Evolutionary conservation across 2,888 invertebrate genomes (phyloP).

Genomic region (Ypsolopha sequella): DNA sequence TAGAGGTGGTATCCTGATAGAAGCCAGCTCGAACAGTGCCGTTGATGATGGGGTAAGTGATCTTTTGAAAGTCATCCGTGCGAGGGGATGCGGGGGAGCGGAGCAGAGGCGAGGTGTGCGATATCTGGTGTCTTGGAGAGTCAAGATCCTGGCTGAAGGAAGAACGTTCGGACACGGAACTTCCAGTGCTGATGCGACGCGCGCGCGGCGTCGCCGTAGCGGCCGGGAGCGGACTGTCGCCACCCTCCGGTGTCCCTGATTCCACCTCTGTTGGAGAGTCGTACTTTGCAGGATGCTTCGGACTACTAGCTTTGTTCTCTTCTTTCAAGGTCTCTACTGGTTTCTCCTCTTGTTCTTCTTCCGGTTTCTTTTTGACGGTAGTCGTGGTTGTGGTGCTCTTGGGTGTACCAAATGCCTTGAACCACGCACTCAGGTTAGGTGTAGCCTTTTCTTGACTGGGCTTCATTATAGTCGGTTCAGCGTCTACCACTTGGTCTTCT

Average conservation of each 20-base stretch:
- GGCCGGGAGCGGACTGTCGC: constrained; percentile 48
- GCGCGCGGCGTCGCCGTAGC: constrained; percentile 60
- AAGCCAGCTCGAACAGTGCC: constrained; percentile 89
- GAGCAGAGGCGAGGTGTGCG: constrained; percentile 79
- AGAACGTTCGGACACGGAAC: constrained; percentile 83
- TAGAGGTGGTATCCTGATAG: constrained; percentile 89
- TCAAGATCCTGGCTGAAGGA: constrained; percentile 84
- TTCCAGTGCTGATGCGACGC: constrained; percentile 82
- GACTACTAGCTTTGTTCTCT: constrained; percentile 34
- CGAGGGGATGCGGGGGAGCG: constrained; percentile 85
- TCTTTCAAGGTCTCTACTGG: constrained; percentile 27
- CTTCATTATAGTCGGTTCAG: constrained; percentile 40
- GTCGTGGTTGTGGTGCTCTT: constrained; percentile 73
- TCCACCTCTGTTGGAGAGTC: constrained; percentile 52
- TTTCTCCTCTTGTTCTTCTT: constrained; percentile 62
- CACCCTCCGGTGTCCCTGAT: constrained; percentile 51
- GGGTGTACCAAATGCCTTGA: constrained; percentile 91
- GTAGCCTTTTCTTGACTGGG: constrained; percentile 77
- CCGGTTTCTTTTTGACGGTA: constrained; percentile 69
- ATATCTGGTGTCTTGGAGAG: constrained; percentile 80
- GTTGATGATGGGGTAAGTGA: constrained; percentile 81
- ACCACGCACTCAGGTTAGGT: constrained; percentile 92
- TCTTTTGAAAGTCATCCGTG: constrained; percentile 76
- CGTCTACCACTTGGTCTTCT: constrained; percentile 55
- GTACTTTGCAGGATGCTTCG: constrained; percentile 42